Conservation (phyloP, 2,113 vertebrate species). For the Macquaria ambigua region DNA sequence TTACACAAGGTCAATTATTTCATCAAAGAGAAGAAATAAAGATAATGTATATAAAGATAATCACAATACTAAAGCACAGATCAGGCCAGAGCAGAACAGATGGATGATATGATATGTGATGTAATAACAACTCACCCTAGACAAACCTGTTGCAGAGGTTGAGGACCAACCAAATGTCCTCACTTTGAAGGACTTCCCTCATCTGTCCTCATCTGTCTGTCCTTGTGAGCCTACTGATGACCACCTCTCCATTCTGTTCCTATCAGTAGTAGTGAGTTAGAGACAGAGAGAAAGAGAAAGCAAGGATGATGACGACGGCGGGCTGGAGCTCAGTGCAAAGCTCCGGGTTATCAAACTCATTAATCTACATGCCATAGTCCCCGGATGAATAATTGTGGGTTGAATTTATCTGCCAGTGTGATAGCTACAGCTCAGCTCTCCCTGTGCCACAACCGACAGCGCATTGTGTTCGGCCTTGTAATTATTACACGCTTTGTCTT, state of each 20-base stretch:
- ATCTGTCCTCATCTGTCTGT: constrained; percentile 9
- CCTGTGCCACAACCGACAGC: constrained; percentile 81
- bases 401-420: constrained; percentile 99
- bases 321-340: constrained; percentile 92
- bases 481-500: constrained; percentile 96
- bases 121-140: not conserved
- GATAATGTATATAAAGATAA: not conserved
- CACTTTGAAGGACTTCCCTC: constrained; percentile 14
- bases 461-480: constrained; percentile 89
- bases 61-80: not conserved
- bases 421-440: constrained; percentile 94
- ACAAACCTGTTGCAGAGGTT: constrained; percentile 1
- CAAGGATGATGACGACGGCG: constrained; percentile 80
- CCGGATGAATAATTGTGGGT: constrained; percentile 99
- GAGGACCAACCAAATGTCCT: not conserved
- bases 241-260: constrained; percentile 80
- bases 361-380: constrained; percentile 99
- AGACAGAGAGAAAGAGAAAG: constrained; percentile 73
- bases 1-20: not conserved
- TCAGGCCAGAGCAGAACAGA: not conserved
- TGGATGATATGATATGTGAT: not conserved
- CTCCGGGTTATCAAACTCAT: constrained; percentile 99
- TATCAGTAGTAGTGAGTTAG: constrained; percentile 75
- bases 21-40: not conserved
- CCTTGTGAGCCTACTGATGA: constrained; percentile 60